phyloP scores from a whole-genome alignment of 1,140 invertebrate genomes.

The Anastrepha obliqua region DNA sequence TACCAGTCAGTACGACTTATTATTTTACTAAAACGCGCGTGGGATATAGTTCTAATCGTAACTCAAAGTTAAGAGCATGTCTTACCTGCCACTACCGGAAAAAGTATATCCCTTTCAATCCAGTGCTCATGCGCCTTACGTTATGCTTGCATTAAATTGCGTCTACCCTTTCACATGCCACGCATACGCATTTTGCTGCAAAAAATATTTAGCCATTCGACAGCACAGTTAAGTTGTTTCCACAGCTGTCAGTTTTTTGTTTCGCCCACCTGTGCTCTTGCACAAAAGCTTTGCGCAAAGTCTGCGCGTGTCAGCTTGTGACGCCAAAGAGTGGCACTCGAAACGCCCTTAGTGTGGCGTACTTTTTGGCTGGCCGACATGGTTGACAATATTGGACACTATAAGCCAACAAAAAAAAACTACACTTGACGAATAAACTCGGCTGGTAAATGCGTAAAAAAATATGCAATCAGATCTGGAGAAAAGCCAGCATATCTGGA shows the following conservation, averaged over 20 bases:
- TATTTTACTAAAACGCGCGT: no score
- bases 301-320: conserved; percentile 16
- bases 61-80: no score
- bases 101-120: not conserved
- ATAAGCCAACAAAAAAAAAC: not conserved
- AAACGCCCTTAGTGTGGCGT: conserved; percentile 34
- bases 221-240: not conserved
- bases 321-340: conserved; percentile 1
- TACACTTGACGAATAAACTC: not conserved
- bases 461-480: not conserved
- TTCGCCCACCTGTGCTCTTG: not conserved
- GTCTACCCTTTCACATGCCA: not conserved
- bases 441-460: not conserved
- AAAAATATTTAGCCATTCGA: not conserved
- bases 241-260: conserved; percentile 4
- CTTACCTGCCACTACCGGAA: no score
- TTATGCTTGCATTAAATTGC: not conserved
- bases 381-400: conserved; percentile 14
- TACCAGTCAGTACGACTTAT: no score
- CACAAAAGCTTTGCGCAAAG: not conserved
- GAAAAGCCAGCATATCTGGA: not conserved
- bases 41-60: no score
- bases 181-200: not conserved
- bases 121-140: not conserved
- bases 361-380: conserved; percentile 41